Conservation (phyloP, 2,888 invertebrate genomes). For the Galerucella calmariensis region DNA sequence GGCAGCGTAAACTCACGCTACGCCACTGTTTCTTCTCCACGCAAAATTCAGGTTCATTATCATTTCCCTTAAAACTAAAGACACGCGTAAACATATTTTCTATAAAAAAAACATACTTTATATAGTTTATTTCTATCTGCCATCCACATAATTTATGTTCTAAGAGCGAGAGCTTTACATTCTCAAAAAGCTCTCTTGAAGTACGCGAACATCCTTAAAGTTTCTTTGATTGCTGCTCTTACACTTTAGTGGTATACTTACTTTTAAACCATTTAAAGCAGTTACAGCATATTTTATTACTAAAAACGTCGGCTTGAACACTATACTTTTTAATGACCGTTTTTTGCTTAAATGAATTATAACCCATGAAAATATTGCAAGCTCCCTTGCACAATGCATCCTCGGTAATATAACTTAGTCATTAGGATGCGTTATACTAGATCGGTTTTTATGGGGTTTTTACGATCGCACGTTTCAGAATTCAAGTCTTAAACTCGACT, state of each 20-base stretch:
- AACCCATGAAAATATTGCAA: constrained; percentile 52
- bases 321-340: constrained; percentile 42
- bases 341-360: constrained; percentile 44
- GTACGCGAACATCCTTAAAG: constrained; percentile 34
- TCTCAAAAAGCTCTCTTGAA: constrained; percentile 31
- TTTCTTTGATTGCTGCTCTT: constrained; percentile 35
- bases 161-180: constrained; percentile 13
- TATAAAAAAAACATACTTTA: background rate
- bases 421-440: constrained; percentile 60
- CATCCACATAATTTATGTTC: constrained; percentile 18
- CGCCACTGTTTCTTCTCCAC: too few species aligned
- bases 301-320: constrained; percentile 37
- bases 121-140: constrained; percentile 5
- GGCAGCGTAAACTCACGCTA: too few species aligned
- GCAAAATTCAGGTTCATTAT: too few species aligned
- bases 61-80: too few species aligned
- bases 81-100: too few species aligned
- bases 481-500: constrained; percentile 48
- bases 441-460: constrained; percentile 60
- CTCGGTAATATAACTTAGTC: constrained; percentile 57
- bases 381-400: constrained; percentile 53
- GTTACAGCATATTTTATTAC: constrained; percentile 42
- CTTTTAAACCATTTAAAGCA: constrained; percentile 34
- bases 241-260: constrained; percentile 30
- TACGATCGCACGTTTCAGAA: constrained; percentile 56